Evolutionary conservation across 2,113 vertebrate species (phyloP).

Genomic region (Vimba vimba): DNA sequence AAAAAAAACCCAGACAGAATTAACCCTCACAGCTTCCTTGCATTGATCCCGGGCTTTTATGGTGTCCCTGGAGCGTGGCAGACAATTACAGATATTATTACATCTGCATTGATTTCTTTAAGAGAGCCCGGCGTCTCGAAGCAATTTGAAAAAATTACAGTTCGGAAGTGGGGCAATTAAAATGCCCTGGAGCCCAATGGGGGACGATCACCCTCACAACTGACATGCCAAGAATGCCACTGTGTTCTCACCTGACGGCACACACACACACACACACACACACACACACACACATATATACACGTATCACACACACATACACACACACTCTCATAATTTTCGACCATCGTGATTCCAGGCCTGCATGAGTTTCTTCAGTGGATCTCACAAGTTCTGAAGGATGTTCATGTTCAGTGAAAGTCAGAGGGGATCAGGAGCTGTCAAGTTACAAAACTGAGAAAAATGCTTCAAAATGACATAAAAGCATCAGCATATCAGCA

Average conservation of each 20-base stretch:
- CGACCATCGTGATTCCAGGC: no score
- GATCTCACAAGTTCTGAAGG: no score
- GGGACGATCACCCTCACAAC: conserved; percentile 54
- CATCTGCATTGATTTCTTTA: conserved; percentile 82
- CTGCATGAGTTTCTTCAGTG: no score
- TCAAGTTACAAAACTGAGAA: no score
- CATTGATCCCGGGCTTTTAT: conserved; percentile 82
- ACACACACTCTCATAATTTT: no score
- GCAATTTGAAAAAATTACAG: conserved; percentile 84
- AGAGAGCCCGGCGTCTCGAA: conserved; percentile 77
- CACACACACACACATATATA: neutral
- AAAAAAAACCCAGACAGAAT: conserved; percentile 74
- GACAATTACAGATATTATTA: conserved; percentile 87
- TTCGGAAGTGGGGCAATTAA: conserved; percentile 83
- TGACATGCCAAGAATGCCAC: conserved; percentile 76
- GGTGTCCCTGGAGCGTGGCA: conserved; percentile 78
- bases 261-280: no score
- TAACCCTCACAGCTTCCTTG: conserved; percentile 78
- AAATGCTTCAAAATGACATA: no score
- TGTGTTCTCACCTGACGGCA: conserved; percentile 52
- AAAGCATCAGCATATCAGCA: no score
- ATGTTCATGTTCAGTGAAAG: no score
- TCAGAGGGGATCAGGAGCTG: no score
- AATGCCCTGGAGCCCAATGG: conserved; percentile 72
- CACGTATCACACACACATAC: neutral